Conservation (phyloP, 23 tunicate genomes). For the Halocynthia roretzi region DNA sequence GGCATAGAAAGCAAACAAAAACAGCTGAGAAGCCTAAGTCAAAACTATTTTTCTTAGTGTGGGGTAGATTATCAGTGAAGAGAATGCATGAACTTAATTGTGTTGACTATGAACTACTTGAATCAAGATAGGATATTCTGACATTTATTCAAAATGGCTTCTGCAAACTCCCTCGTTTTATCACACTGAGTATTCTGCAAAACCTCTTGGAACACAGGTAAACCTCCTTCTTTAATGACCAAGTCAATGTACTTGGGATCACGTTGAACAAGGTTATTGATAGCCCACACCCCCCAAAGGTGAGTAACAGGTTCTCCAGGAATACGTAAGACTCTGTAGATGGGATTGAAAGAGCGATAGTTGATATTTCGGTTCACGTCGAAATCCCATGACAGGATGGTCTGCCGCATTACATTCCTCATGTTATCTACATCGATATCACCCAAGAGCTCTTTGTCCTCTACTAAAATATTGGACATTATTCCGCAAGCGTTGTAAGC, state of each 20-base stretch:
- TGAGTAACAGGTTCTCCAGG: slow-evolving; percentile 12
- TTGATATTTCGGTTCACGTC: slow-evolving; percentile 41
- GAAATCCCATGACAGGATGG: slow-evolving; percentile 48
- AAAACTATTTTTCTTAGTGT: too few species aligned
- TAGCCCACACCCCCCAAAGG: slow-evolving; percentile 29
- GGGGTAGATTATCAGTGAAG: too few species aligned
- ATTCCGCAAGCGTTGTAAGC: slow-evolving; percentile 78
- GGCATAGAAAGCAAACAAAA: too few species aligned
- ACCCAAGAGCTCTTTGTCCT: slow-evolving; percentile 29
- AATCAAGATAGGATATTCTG: too few species aligned
- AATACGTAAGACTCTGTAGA: not conserved
- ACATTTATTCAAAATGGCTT: not conserved
- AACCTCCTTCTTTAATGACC: slow-evolving; percentile 17
- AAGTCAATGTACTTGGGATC: slow-evolving; percentile 1
- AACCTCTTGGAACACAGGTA: not conserved
- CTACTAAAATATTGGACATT: slow-evolving; percentile 66
- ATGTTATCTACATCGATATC: slow-evolving; percentile 17
- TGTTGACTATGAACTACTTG: too few species aligned
- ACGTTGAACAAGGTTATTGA: slow-evolving; percentile 10
- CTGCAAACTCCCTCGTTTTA: not conserved
- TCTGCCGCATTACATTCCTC: slow-evolving; percentile 27
- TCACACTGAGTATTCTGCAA: not conserved
- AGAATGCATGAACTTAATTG: too few species aligned
- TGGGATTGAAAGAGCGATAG: slow-evolving; percentile 39
- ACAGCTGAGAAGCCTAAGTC: too few species aligned